Evolutionary conservation across 1,140 invertebrate species (phyloP).

Genomic region (Drosophila cardini): DNA sequence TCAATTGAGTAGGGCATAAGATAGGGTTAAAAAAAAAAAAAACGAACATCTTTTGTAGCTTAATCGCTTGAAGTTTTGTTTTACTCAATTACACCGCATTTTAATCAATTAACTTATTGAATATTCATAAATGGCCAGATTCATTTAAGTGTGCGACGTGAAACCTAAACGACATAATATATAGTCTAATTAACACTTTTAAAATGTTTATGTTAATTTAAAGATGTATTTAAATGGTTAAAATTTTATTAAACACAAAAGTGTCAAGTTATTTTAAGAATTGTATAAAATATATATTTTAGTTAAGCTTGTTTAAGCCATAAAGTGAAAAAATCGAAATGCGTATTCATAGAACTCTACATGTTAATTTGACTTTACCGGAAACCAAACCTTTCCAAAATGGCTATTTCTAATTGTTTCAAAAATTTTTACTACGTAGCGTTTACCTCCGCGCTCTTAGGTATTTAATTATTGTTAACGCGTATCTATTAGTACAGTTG

Average conservation of each 20-base stretch:
- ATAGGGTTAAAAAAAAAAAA: too few species aligned
- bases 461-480: not conserved
- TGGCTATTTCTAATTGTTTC: too few species aligned
- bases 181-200: constrained; percentile 5
- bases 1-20: too few species aligned
- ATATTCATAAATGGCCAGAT: not conserved
- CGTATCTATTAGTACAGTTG: constrained; percentile 33
- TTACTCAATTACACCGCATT: not conserved
- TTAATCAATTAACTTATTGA: not conserved
- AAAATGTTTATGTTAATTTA: constrained; percentile 3
- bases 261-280: not conserved
- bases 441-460: too few species aligned
- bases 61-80: too few species aligned
- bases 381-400: too few species aligned
- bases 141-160: not conserved
- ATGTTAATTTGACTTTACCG: too few species aligned
- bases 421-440: too few species aligned
- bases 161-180: constrained; percentile 2
- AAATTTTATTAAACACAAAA: not conserved
- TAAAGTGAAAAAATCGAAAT: too few species aligned
- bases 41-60: too few species aligned
- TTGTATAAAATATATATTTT: not conserved
- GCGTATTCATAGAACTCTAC: not conserved
- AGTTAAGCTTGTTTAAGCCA: not conserved
- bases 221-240: not conserved